Evolutionary conservation across 2,113 vertebrate species (phyloP).

Genomic region (Bathybates hornii): DNA sequence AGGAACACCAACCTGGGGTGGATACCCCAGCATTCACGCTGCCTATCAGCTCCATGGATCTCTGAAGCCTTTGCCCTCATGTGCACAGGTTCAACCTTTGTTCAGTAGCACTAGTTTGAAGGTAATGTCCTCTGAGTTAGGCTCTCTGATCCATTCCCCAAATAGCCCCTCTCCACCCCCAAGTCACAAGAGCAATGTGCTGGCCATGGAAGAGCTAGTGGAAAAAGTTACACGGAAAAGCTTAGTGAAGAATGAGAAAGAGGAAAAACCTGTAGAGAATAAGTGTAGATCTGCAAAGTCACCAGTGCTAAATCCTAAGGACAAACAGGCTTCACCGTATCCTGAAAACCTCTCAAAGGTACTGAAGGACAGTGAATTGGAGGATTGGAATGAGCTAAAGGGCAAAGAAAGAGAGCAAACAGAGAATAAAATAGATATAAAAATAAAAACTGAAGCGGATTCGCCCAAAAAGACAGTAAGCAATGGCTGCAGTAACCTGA

Average conservation of each 20-base stretch:
- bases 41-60: conserved; percentile 94
- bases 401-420: conserved; percentile 73
- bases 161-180: conserved; percentile 84
- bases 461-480: conserved; percentile 79
- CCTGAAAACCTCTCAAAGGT: conserved; percentile 70
- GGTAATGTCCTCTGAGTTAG: conserved; percentile 75
- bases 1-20: conserved; percentile 94
- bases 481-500: conserved; percentile 87
- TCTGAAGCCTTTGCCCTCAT: conserved; percentile 78
- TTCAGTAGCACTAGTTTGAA: conserved; percentile 79
- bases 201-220: conserved; percentile 96
- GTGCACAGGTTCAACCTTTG: conserved; percentile 84
- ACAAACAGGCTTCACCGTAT: conserved; percentile 79
- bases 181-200: conserved; percentile 90
- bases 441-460: conserved; percentile 80
- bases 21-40: conserved; percentile 97
- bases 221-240: conserved; percentile 95
- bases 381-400: conserved; percentile 59
- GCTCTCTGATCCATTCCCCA: conserved; percentile 84
- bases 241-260: conserved; percentile 75
- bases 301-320: conserved; percentile 75
- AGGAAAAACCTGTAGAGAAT: conserved; percentile 76
- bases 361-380: conserved; percentile 54
- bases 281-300: conserved; percentile 74
- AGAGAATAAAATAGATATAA: conserved; percentile 68